Conservation (phyloP, 64 coral and sea anemone genomes). For the Hydrozoanthus tunicans region DNA sequence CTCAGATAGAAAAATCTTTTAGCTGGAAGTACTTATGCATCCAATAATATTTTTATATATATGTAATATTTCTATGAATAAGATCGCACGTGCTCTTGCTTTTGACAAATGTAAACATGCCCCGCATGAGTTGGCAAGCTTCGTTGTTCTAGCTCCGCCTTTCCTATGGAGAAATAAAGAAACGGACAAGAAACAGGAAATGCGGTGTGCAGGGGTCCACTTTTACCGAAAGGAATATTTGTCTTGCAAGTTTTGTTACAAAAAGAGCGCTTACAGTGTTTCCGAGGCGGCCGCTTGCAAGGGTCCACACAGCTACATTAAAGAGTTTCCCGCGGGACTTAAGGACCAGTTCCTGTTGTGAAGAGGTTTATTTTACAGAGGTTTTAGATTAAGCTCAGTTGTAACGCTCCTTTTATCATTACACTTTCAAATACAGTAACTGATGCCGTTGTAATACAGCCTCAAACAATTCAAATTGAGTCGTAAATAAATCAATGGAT, state of each 20-base stretch:
- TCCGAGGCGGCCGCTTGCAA: constrained; percentile 9
- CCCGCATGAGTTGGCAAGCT: background rate
- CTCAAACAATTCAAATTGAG: background rate
- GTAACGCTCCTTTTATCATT: no score
- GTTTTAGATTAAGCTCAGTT: no score
- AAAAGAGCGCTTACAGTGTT: constrained; percentile 1
- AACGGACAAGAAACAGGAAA: constrained; percentile 41
- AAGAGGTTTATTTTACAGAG: background rate
- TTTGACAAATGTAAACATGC: background rate
- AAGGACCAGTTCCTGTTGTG: background rate
- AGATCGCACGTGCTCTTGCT: background rate
- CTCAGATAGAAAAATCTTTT: no score
- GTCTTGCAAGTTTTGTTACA: constrained; percentile 2
- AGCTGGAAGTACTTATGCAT: background rate
- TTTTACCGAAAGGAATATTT: background rate
- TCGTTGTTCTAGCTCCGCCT: background rate
- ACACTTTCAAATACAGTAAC: background rate
- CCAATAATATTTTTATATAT: background rate
- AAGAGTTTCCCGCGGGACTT: background rate
- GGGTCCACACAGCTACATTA: background rate
- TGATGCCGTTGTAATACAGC: background rate
- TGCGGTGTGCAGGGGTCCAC: background rate
- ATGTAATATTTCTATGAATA: background rate
- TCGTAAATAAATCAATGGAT: background rate
- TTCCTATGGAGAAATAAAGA: constrained; percentile 39